Evolutionary conservation across 2,888 invertebrate species (phyloP).

Genomic region (Schrankia costaestrigalis): DNA sequence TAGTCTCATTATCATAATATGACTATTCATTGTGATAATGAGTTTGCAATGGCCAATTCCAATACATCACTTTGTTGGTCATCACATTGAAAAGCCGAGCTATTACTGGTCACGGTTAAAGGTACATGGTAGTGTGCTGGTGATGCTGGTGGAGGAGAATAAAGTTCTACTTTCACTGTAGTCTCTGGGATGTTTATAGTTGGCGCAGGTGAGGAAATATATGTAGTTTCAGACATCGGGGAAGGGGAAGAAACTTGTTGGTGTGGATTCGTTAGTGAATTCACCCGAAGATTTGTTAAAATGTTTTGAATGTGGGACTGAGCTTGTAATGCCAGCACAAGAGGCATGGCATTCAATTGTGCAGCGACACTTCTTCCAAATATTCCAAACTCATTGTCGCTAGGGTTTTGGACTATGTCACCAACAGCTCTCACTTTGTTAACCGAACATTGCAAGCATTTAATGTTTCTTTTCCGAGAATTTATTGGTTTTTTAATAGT

Average conservation of each 20-base stretch:
- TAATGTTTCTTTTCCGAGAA: not conserved
- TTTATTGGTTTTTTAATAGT: not conserved
- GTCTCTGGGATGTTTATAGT: too few species aligned
- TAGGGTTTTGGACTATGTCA: not conserved
- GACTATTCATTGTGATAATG: too few species aligned
- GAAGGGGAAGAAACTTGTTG: not conserved
- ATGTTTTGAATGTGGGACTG: slow-evolving; percentile 1
- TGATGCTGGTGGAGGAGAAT: too few species aligned
- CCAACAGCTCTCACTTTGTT: not conserved
- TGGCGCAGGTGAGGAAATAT: not conserved
- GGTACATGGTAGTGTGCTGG: too few species aligned
- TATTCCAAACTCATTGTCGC: not conserved
- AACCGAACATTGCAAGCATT: not conserved
- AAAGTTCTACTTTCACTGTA: too few species aligned
- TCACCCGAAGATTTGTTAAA: not conserved
- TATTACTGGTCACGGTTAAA: too few species aligned
- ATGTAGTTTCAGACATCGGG: not conserved
- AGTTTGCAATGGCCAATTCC: too few species aligned
- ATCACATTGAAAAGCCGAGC: too few species aligned
- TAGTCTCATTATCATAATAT: too few species aligned
- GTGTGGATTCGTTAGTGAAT: not conserved
- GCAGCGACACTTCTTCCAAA: slow-evolving; percentile 7
- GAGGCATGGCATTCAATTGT: slow-evolving; percentile 8
- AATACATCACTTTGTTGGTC: too few species aligned
- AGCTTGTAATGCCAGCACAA: slow-evolving; percentile 5